phyloP scores from a whole-genome alignment of 2,797 vertebrate genomes.

The Clamator glandarius region DNA sequence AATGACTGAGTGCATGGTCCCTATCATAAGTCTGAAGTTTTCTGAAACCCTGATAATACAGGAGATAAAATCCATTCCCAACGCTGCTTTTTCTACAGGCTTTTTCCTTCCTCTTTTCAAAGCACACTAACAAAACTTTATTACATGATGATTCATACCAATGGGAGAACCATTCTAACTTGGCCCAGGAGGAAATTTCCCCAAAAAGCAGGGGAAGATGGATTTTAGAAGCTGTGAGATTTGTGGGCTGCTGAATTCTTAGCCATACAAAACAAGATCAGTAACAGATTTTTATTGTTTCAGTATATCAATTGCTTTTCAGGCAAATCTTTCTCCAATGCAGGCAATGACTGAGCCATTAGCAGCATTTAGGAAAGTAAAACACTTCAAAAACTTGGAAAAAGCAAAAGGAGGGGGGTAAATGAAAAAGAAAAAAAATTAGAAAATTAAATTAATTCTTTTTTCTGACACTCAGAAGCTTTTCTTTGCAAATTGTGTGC shows the following conservation, averaged over 20 bases:
- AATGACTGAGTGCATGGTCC: accelerated
- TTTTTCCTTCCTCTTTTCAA: neutral
- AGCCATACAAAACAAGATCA: neutral
- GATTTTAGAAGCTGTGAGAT: neutral
- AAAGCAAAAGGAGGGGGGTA: neutral
- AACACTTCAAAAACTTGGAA: neutral
- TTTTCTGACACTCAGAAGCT: neutral
- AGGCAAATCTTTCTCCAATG: neutral
- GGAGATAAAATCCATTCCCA: neutral
- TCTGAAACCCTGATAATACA: neutral
- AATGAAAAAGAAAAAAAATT: neutral
- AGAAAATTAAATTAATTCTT: neutral
- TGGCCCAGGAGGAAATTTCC: neutral
- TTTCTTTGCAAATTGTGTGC: neutral
- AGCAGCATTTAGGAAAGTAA: neutral
- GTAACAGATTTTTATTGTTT: neutral
- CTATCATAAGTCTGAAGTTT: neutral
- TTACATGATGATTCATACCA: neutral
- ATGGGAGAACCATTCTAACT: neutral
- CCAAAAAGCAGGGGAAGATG: neutral
- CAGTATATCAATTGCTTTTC: neutral
- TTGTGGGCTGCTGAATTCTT: neutral
- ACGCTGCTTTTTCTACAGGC: neutral
- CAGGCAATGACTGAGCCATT: neutral
- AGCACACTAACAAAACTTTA: neutral